Evolutionary conservation across 2,797 vertebrate genomes (phyloP).

Genomic region (Pelobates cultripes): DNA sequence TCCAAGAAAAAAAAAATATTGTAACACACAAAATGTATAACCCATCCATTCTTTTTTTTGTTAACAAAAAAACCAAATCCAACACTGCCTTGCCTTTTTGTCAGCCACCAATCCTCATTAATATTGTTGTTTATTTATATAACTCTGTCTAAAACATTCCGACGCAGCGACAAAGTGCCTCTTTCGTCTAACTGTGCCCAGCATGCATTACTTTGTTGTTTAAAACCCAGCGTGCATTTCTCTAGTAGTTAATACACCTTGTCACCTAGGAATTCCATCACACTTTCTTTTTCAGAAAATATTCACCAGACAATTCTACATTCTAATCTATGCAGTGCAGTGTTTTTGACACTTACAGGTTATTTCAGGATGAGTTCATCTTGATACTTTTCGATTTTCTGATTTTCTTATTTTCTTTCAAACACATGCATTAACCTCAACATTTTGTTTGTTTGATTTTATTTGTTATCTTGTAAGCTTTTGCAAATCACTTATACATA

Average conservation of each 20-base stretch:
- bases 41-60: no score
- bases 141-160: not conserved
- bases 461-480: not conserved
- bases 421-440: not conserved
- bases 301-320: not conserved
- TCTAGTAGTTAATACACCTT: not conserved
- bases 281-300: not conserved
- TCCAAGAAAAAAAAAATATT: no score
- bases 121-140: not conserved
- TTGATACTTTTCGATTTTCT: not conserved
- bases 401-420: not conserved
- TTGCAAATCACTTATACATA: not conserved
- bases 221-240: not conserved
- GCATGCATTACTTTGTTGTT: not conserved
- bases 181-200: not conserved
- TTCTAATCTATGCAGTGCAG: not conserved
- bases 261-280: not conserved
- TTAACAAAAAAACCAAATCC: no score
- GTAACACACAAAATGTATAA: no score
- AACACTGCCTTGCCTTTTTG: not conserved
- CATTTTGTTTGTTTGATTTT: not conserved
- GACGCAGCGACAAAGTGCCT: not conserved
- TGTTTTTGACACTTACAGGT: not conserved
- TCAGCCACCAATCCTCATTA: not conserved
- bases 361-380: not conserved